Conservation (phyloP, 2,113 vertebrate species). For the Limanda limanda region DNA sequence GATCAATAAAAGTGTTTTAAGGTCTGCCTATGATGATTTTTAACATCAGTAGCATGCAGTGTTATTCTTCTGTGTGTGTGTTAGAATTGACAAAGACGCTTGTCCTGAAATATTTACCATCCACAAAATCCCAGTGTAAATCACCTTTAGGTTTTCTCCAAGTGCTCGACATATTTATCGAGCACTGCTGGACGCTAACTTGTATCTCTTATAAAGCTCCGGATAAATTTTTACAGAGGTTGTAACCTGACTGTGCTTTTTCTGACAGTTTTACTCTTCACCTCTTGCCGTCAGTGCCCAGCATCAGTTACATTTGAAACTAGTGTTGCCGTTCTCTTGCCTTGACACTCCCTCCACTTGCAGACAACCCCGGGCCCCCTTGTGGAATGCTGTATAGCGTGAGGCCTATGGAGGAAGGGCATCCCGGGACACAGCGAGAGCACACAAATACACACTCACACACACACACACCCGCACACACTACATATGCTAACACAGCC, state of each 20-base stretch:
- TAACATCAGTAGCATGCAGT: not conserved
- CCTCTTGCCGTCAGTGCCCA: constrained; percentile 19
- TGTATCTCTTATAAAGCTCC: constrained; percentile 1
- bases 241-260: not conserved
- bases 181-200: not conserved
- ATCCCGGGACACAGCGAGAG: constrained; percentile 78
- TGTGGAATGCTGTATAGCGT: constrained; percentile 81
- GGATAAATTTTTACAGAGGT: constrained; percentile 6
- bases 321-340: constrained; percentile 51
- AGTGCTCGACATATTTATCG: not conserved
- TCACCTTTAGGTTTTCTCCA: constrained; percentile 26
- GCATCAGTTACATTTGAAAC: constrained; percentile 55
- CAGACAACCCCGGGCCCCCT: constrained; percentile 72
- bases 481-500: constrained; percentile 18
- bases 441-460: constrained; percentile 27
- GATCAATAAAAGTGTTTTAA: constrained; percentile 19
- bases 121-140: constrained; percentile 3
- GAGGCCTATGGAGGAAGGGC: constrained; percentile 81
- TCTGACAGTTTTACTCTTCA: constrained; percentile 17
- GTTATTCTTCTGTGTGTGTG: not conserved
- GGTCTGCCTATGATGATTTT: not conserved
- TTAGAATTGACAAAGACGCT: not conserved
- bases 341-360: constrained; percentile 71
- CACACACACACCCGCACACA: constrained; percentile 33
- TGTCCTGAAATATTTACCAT: constrained; percentile 15